Percentiles rank a stretch among this genome's conserved stretches.
phyloP scores from a whole-genome alignment of 2,113 vertebrate species.

The Ictalurus punctatus region DNA sequence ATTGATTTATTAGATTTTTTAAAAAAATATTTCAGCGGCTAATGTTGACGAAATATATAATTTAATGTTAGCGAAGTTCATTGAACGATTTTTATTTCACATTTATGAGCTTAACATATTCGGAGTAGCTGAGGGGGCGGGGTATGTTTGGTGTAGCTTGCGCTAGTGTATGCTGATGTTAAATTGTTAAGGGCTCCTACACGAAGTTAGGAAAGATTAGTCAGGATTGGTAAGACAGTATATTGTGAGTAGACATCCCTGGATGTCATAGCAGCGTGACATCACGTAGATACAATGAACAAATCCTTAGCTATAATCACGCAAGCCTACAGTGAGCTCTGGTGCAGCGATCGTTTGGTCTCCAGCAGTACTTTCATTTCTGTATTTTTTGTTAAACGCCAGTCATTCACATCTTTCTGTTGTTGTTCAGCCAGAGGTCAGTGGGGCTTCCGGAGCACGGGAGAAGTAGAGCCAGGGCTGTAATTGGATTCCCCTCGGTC shows the following conservation, averaged over 20 bases:
- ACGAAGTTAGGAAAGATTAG: neutral
- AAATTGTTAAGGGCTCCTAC: neutral
- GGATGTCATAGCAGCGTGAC: neutral
- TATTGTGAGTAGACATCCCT: neutral
- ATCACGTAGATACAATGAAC: neutral
- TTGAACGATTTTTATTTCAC: too few species aligned
- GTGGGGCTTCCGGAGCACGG: neutral
- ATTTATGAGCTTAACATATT: neutral
- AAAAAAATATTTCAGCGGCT: too few species aligned
- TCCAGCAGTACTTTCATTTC: neutral
- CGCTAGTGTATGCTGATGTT: neutral
- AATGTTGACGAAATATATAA: too few species aligned
- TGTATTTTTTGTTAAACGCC: neutral
- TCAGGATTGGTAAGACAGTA: neutral
- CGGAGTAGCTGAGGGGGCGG: neutral
- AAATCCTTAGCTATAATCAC: neutral
- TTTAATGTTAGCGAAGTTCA: too few species aligned
- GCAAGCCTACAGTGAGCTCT: neutral
- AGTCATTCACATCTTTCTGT: neutral
- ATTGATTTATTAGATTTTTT: too few species aligned
- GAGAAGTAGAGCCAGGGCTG: constrained; percentile 30
- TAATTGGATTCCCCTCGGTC: constrained; percentile 39
- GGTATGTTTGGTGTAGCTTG: neutral
- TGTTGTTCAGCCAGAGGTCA: constrained; percentile 35
- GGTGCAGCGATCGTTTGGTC: neutral